Percentiles rank a stretch among this genome's conserved stretches.
Evolutionary conservation across 2,888 invertebrate genomes (phyloP).

Genomic region (Heliconius ethilla): DNA sequence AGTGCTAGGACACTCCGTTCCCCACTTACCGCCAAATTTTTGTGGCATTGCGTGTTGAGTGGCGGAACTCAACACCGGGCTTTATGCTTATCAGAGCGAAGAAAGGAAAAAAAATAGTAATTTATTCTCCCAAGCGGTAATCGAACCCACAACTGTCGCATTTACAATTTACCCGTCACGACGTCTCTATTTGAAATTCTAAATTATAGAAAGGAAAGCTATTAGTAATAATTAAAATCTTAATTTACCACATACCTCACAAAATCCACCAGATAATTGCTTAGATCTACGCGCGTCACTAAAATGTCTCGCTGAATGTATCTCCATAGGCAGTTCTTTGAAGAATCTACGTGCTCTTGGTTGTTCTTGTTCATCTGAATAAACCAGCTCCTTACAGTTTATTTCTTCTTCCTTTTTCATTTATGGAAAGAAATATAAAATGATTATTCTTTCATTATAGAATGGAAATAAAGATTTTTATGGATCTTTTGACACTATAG

Average conservation of each 20-base stretch:
- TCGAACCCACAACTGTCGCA: neutral
- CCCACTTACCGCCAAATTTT: neutral
- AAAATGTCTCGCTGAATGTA: slow-evolving; percentile 54
- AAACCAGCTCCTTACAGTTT: slow-evolving; percentile 64
- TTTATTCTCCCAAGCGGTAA: neutral
- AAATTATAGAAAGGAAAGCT: too few species aligned
- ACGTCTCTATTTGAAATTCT: too few species aligned
- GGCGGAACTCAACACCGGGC: too few species aligned
- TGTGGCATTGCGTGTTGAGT: neutral
- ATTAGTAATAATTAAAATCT: too few species aligned
- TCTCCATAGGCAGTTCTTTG: slow-evolving; percentile 45
- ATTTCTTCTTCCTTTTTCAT: slow-evolving; percentile 58
- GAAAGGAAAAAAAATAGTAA: too few species aligned
- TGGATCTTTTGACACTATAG: too few species aligned
- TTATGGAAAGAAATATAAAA: neutral
- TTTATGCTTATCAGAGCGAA: too few species aligned
- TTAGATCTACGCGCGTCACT: slow-evolving; percentile 51
- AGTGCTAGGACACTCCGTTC: neutral
- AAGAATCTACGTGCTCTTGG: slow-evolving; percentile 48
- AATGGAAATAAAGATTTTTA: neutral
- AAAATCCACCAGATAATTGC: slow-evolving; percentile 63
- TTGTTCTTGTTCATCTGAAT: slow-evolving; percentile 53
- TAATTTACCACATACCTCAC: slow-evolving; percentile 59
- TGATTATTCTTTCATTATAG: neutral
- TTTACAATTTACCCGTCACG: neutral